Percentiles rank a stretch among this genome's conserved stretches.
Evolutionary conservation across 2,113 vertebrate genomes (phyloP).

Genomic region (Sminthopsis crassicaudata): DNA sequence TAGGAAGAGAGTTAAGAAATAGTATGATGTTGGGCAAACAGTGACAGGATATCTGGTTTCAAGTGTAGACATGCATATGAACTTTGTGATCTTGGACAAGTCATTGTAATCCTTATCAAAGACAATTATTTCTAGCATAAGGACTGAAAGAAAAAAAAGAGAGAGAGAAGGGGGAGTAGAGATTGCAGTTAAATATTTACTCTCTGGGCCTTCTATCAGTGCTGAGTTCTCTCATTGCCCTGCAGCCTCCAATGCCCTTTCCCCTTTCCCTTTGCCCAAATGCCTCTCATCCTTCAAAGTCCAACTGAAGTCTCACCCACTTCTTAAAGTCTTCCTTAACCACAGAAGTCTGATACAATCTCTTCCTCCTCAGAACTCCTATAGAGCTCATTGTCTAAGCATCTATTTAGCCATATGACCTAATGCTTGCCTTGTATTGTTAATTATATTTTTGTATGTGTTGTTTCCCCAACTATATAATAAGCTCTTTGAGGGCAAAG

Average conservation of each 20-base stretch:
- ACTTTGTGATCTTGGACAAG: neutral
- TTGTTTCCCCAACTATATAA: conserved; percentile 26
- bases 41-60: neutral
- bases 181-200: neutral
- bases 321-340: conserved; percentile 6
- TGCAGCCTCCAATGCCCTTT: neutral
- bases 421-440: conserved; percentile 5
- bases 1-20: neutral
- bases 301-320: neutral
- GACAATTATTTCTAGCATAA: neutral
- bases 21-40: neutral
- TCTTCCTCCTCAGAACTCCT: neutral
- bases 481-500: neutral
- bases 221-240: neutral
- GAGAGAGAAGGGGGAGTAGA: neutral
- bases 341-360: neutral
- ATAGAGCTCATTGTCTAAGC: neutral
- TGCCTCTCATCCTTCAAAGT: neutral
- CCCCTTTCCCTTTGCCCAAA: neutral
- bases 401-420: neutral
- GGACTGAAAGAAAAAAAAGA: conserved; percentile 12
- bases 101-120: neutral
- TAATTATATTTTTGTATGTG: conserved; percentile 27
- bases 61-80: neutral
- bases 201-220: neutral